Evolutionary conservation across 2,113 vertebrate species (phyloP).

Genomic region (Scartelaos histophorus): DNA sequence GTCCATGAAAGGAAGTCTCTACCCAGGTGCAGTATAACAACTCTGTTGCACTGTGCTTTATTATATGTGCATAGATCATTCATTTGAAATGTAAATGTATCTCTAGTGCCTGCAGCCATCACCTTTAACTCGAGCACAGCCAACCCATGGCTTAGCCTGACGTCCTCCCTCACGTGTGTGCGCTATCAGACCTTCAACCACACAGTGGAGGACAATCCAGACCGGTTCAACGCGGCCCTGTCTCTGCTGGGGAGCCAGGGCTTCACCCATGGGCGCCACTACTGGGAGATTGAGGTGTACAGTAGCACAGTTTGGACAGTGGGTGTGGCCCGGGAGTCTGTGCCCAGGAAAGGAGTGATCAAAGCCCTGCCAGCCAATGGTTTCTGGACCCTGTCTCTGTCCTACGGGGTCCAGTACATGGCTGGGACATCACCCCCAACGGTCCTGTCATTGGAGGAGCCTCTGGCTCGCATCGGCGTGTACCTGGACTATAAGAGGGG

Average conservation of each 20-base stretch:
- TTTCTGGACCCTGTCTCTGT: slow-evolving; percentile 83
- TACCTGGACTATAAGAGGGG: slow-evolving; percentile 82
- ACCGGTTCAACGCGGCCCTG: slow-evolving; percentile 79
- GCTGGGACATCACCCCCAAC: slow-evolving; percentile 78
- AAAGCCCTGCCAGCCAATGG: slow-evolving; percentile 79
- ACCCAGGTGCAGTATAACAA: slow-evolving; percentile 72
- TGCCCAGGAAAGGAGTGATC: slow-evolving; percentile 79
- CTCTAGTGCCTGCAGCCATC: slow-evolving; percentile 74
- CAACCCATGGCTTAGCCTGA: slow-evolving; percentile 81
- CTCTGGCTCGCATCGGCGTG: slow-evolving; percentile 73
- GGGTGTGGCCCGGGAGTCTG: slow-evolving; percentile 78
- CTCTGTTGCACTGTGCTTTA: background rate
- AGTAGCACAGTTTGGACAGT: slow-evolving; percentile 82
- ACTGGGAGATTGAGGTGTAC: slow-evolving; percentile 83
- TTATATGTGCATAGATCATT: background rate
- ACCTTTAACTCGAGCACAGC: slow-evolving; percentile 81
- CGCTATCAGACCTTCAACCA: slow-evolving; percentile 80
- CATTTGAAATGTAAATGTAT: background rate
- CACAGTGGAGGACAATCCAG: slow-evolving; percentile 76
- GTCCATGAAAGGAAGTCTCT: slow-evolving; percentile 78
- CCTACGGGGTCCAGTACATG: slow-evolving; percentile 82
- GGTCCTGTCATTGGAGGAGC: slow-evolving; percentile 75
- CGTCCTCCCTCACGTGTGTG: slow-evolving; percentile 78
- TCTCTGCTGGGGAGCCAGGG: slow-evolving; percentile 79
- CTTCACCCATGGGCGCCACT: slow-evolving; percentile 79